A percentile compares a stretch with the other conserved stretches of the same genome.
Evolutionary conservation across 2,888 invertebrate genomes (phyloP).

Genomic region (Campopleginae sp.): DNA sequence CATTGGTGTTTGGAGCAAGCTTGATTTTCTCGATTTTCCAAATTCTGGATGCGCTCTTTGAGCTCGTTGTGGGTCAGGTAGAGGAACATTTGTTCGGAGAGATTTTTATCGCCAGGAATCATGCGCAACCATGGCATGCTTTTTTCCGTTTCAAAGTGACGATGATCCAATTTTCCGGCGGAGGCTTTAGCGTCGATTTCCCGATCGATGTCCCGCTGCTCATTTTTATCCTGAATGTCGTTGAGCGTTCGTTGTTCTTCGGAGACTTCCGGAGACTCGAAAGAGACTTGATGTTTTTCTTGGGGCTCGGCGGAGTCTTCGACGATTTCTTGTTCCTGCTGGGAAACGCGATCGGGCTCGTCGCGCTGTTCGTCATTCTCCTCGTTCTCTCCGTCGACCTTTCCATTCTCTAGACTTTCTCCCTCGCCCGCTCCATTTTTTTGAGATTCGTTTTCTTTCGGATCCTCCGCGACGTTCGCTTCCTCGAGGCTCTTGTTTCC

Average conservation of each 20-base stretch:
- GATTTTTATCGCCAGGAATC: conserved; percentile 72
- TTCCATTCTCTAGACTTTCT: too few relatives aligned
- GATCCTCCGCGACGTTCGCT: conserved; percentile 72
- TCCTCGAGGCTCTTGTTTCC: conserved; percentile 74
- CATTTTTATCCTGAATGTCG: conserved; percentile 16
- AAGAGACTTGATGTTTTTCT: conserved; percentile 41
- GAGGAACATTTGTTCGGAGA: conserved; percentile 76
- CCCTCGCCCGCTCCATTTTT: conserved; percentile 45
- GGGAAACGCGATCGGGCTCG: conserved; percentile 7
- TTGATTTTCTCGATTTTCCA: conserved; percentile 75
- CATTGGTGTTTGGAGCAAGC: conserved; percentile 78
- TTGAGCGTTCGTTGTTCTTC: background rate
- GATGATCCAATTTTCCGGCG: conserved; percentile 65
- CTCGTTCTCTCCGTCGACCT: conserved; percentile 45
- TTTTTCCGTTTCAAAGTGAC: conserved; percentile 72
- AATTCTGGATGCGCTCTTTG: conserved; percentile 77
- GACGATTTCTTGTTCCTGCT: background rate
- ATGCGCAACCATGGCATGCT: conserved; percentile 74
- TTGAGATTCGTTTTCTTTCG: background rate
- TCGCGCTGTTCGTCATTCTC: conserved; percentile 12
- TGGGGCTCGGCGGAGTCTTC: background rate
- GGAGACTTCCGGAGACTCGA: background rate
- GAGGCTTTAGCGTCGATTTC: conserved; percentile 62
- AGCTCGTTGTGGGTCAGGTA: conserved; percentile 78
- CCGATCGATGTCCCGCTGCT: conserved; percentile 59